Evolutionary conservation across 37 sponge, comb jelly and placozoan species (phyloP).

Genomic region (Crambe crambe): DNA sequence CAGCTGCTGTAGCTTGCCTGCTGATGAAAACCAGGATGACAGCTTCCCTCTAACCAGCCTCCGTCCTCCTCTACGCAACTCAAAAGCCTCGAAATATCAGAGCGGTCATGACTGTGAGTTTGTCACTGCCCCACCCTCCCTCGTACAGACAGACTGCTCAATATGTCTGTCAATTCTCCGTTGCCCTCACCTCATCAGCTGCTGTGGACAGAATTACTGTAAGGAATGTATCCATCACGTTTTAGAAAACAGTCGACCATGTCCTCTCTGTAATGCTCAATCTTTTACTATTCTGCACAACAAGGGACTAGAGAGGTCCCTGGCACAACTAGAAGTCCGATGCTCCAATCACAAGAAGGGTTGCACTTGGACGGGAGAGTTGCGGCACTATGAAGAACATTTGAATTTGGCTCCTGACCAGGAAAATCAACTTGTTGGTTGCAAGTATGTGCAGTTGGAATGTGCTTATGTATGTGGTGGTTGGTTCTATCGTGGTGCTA

Average conservation of each 20-base stretch:
- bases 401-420: constrained; percentile 19
- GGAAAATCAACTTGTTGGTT: constrained; percentile 10
- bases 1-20: background rate
- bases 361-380: constrained; percentile 45
- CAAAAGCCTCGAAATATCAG: background rate
- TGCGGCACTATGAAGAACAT: constrained; percentile 23
- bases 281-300: constrained; percentile 33
- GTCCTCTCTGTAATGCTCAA: constrained; percentile 37
- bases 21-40: background rate
- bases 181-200: constrained; percentile 48
- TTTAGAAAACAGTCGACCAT: constrained; percentile 5
- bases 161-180: constrained; percentile 36
- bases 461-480: constrained; percentile 32
- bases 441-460: constrained; percentile 32
- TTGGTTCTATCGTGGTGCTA: constrained; percentile 5
- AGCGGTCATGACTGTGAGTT: constrained; percentile 51
- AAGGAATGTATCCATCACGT: constrained; percentile 30
- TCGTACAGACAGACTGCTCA: constrained; percentile 45
- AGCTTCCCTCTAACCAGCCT: background rate
- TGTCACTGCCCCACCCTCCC: constrained; percentile 14
- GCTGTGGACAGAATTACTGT: constrained; percentile 63
- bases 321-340: constrained; percentile 34
- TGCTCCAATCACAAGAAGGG: constrained; percentile 31
- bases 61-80: background rate
- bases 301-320: constrained; percentile 25